A percentile compares a stretch with the other conserved stretches of the same genome.
Conservation (phyloP, 2,797 vertebrate genomes). For the Pseudochirops corinnae region DNA sequence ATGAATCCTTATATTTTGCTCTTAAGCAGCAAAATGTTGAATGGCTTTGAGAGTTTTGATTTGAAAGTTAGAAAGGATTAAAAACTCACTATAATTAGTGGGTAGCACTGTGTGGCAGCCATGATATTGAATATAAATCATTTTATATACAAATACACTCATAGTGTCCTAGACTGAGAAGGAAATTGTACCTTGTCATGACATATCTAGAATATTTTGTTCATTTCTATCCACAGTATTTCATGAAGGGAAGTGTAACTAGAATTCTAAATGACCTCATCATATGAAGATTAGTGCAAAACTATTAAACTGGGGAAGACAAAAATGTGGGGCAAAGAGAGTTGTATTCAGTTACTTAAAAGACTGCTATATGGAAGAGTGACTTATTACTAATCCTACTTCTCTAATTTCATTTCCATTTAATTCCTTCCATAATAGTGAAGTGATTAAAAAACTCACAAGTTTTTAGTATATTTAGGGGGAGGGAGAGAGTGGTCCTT, state of each 20-base stretch:
- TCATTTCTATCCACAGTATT: not conserved
- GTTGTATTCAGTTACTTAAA: constrained; percentile 25
- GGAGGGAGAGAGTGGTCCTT: not conserved
- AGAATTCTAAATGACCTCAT: not conserved
- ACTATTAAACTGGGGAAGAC: not conserved
- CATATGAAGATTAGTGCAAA: not conserved
- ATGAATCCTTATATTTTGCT: not conserved
- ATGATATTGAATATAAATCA: not conserved
- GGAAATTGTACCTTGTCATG: not conserved
- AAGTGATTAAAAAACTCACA: not conserved
- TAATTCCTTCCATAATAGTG: not conserved
- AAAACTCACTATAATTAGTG: not conserved
- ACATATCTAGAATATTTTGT: not conserved
- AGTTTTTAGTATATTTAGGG: not conserved
- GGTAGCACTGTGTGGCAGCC: too few relatives aligned
- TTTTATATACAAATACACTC: not conserved
- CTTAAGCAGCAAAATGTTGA: not conserved
- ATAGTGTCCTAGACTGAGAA: not conserved
- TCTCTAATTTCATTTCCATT: not conserved
- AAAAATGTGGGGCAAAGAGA: not conserved
- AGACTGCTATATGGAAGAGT: not conserved
- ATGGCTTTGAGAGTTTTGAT: not conserved
- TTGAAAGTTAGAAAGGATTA: not conserved
- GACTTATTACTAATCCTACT: not conserved
- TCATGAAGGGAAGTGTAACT: not conserved